A percentile compares a stretch with the other conserved stretches of the same genome.
phyloP scores from a whole-genome alignment of 2,797 vertebrate genomes.

The Gymnoscopelus braueri region DNA sequence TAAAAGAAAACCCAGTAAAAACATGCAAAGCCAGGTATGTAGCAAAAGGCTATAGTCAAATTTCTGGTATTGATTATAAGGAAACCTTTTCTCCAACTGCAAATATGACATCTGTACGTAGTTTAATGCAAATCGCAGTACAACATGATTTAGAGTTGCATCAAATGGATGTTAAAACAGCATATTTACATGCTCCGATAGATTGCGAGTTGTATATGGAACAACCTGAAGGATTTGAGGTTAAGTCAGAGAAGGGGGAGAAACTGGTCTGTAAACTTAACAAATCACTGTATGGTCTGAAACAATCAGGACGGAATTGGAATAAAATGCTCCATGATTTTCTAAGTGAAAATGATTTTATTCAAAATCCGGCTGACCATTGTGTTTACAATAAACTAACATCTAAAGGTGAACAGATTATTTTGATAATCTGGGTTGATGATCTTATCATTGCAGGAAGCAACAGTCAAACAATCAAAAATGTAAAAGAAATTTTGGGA shows the following conservation, averaged over 20 bases:
- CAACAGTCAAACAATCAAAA: no score
- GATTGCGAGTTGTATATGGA: no score
- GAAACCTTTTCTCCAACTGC: not conserved
- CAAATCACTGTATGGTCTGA: no score
- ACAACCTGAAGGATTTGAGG: no score
- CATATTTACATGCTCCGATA: no score
- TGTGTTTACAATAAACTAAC: slow-evolving; percentile 24
- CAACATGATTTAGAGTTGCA: not conserved
- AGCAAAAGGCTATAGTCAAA: not conserved
- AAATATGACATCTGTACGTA: not conserved
- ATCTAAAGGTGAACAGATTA: not conserved
- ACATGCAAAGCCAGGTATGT: no score
- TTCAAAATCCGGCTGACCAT: not conserved
- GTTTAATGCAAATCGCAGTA: not conserved
- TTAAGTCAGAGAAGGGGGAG: no score
- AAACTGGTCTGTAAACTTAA: no score
- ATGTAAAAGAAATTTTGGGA: slow-evolving; percentile 3
- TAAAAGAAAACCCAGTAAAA: no score
- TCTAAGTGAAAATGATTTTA: no score
- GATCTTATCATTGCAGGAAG: not conserved
- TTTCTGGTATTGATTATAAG: not conserved
- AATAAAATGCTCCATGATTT: no score
- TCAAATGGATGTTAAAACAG: not conserved
- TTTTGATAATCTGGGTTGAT: slow-evolving; percentile 13
- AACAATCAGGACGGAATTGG: no score